phyloP scores from a whole-genome alignment of 2,113 vertebrate species.

The Urocynchramus pylzowi region DNA sequence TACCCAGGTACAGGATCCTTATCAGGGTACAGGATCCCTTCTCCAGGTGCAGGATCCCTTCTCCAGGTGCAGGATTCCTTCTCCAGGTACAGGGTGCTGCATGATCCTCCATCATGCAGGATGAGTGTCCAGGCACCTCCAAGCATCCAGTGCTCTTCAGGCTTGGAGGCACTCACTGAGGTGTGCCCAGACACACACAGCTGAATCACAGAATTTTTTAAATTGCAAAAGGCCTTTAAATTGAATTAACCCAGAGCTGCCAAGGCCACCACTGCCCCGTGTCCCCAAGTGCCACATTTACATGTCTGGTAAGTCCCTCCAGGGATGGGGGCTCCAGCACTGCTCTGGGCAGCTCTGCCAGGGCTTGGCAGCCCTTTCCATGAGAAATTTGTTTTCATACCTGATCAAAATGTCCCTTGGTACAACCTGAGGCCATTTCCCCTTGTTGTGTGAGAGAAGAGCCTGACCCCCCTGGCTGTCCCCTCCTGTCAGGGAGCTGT shows the following conservation, averaged over 20 bases:
- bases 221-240: neutral
- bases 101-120: too few species aligned
- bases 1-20: too few species aligned
- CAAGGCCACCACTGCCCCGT: neutral
- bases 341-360: neutral
- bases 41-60: too few species aligned
- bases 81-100: too few species aligned
- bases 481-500: neutral
- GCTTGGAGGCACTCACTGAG: rapidly evolving
- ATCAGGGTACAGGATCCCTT: neutral
- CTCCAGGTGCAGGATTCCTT: rapidly evolving
- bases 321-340: neutral
- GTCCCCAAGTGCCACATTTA: neutral
- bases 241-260: neutral
- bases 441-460: neutral
- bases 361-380: neutral
- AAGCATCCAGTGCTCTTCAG: neutral
- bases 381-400: neutral
- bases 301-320: neutral
- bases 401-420: neutral
- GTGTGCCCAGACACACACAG: rapidly evolving
- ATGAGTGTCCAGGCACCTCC: neutral
- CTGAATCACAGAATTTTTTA: neutral
- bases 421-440: neutral
- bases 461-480: rapidly evolving